Evolutionary conservation across 1,140 invertebrate species (phyloP), one percentile per base, ranked within the genome.

Genomic region (Leptonema lineaticorne): DNA sequence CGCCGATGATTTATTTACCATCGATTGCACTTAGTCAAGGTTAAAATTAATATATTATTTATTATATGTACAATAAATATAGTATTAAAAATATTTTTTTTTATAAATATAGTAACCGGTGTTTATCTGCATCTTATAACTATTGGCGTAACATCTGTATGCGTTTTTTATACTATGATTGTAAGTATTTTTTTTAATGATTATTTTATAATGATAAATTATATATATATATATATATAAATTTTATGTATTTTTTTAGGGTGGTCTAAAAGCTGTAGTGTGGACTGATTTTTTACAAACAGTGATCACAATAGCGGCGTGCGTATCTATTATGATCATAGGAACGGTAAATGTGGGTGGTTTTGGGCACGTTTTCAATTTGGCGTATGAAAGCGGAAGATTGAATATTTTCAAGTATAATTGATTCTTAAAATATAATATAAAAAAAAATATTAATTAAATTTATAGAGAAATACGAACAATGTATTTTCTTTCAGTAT

Each of bases 261-360:
- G 92, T 68, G 92, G 92, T 0, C 83, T 95, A 69, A 93, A 93
- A 79, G 92, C 92, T 0, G 92, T 95, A 1, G 88, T 95, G 18
- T 93, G 91, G 92, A 94, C 93, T 1, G 93, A 95, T 79, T 88
- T 90, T 0, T 85, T 95, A 45, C 93, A 95, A 79, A 88, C 88
- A 2, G 73, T 86, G 9, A 83, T 93, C 1, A 94, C 94, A 88
- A 83, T 92, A 62, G 83, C 83, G 0, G 90, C 90, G 0, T 82
- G 92, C 7, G 77, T 92, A 0, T 78, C 85, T 0, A 87, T 93
- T 0, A 79, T 89, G 0, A 76, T 90, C 0, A 79, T 90, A 68
- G 92, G 92, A 1, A 86, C 87, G 0, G 67, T 81, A 0, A 83
- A 86, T 20, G 83, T 86, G 8, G 92, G 91, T 3, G 89, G 92